These are phyloP conservation scores for Callipepla californica DNA, from an alignment of 2,113 vertebrate genomes.

Conservation along the genomic window DNA sequence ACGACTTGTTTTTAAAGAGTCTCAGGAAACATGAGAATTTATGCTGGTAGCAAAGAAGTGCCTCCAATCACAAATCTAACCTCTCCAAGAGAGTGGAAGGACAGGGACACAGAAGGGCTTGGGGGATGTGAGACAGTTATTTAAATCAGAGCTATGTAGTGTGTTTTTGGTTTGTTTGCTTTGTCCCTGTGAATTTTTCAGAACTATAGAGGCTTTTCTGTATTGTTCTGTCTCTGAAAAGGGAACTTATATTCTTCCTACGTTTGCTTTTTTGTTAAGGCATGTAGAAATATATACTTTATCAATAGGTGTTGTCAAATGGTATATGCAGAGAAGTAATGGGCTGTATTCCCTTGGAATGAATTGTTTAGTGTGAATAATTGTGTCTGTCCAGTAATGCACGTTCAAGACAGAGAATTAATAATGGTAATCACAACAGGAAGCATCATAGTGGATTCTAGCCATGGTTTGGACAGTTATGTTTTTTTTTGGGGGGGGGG, in stretches of 20 bases:
- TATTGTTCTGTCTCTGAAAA: not conserved
- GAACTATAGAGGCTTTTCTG: not conserved
- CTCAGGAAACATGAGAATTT: not conserved
- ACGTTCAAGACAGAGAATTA: not conserved
- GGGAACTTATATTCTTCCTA: not conserved
- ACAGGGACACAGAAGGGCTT: not conserved
- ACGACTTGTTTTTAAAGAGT: not conserved
- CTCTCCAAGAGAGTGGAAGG: not conserved
- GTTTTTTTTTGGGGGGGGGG: not conserved
- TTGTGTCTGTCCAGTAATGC: not conserved
- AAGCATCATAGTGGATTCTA: not conserved
- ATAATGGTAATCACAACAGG: accelerated
- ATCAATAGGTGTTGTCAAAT: not conserved
- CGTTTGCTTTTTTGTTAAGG: not conserved
- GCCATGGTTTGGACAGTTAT: not conserved
- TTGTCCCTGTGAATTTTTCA: not conserved
- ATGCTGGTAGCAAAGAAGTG: not conserved
- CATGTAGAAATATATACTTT: not conserved
- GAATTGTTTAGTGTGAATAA: not conserved
- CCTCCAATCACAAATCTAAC: not conserved
- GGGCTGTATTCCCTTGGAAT: not conserved
- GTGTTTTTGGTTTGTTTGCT: not conserved
- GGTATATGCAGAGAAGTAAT: not conserved
- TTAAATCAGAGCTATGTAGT: not conserved
- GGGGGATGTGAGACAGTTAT: not conserved